Conservation (phyloP, 2,797 vertebrate genomes). For the Melanotaenia maccullochi region DNA sequence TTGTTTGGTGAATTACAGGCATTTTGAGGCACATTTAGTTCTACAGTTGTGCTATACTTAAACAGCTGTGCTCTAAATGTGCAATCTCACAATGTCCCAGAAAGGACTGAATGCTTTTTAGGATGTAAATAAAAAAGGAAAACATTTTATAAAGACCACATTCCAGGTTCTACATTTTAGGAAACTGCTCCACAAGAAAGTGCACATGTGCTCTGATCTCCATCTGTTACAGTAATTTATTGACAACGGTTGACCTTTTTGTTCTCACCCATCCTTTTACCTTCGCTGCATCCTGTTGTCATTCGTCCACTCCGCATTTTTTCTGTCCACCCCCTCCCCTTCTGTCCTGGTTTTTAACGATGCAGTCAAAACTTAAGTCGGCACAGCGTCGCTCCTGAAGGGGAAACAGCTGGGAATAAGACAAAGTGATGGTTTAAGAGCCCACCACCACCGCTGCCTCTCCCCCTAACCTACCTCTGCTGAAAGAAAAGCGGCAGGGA, state of each 20-base stretch:
- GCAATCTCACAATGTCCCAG: not conserved
- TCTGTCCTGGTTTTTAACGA: conserved; percentile 46
- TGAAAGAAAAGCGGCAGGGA: conserved; percentile 18
- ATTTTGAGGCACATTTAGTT: conserved; percentile 13
- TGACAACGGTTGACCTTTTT: not conserved
- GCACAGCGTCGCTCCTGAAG: conserved; percentile 25
- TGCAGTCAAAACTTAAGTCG: conserved; percentile 1
- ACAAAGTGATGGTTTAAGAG: conserved; percentile 40
- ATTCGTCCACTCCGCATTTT: conserved; percentile 31
- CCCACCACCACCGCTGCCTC: too few species aligned
- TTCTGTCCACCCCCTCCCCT: conserved; percentile 6
- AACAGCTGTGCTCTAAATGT: conserved; percentile 10
- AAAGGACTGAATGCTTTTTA: not conserved
- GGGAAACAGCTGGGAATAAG: conserved; percentile 58
- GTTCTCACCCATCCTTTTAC: not conserved
- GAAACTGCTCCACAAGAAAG: not conserved
- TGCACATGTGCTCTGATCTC: not conserved
- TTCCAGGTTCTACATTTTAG: not conserved
- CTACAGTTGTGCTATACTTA: not conserved
- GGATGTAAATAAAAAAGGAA: not conserved
- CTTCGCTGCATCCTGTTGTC: conserved; percentile 17
- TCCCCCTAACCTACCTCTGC: conserved; percentile 7
- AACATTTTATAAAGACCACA: not conserved
- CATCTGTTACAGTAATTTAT: not conserved
- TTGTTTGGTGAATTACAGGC: conserved; percentile 21